These are phyloP conservation scores for Lycia hirtaria DNA, from an alignment of 2,888 invertebrate genomes.

Conservation along the genomic window DNA sequence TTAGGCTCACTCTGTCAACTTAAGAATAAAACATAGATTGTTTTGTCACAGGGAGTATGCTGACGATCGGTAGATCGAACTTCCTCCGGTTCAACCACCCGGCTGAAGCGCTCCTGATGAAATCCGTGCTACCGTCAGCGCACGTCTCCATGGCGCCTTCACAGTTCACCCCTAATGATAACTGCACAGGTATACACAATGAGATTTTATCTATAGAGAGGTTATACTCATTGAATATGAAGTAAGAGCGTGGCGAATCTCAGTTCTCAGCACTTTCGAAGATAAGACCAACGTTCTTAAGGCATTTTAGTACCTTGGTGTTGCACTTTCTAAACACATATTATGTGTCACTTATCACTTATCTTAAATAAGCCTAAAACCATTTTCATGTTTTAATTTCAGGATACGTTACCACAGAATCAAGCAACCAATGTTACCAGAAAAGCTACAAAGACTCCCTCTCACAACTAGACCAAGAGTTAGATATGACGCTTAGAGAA, in stretches of 20 bases:
- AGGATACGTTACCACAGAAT: constrained; percentile 64
- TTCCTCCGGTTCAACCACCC: constrained; percentile 97
- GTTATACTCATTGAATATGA: too few relatives aligned
- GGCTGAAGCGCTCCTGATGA: constrained; percentile 94
- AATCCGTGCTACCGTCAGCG: constrained; percentile 91
- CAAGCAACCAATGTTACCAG: constrained; percentile 68
- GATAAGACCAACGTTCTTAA: too few relatives aligned
- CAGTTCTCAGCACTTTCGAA: too few relatives aligned
- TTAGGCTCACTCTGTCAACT: too few relatives aligned
- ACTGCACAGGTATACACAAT: constrained; percentile 54
- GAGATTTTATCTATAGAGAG: too few relatives aligned
- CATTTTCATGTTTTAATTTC: constrained; percentile 39
- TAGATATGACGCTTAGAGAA: constrained; percentile 78
- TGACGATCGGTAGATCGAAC: constrained; percentile 95
- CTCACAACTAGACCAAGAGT: constrained; percentile 73
- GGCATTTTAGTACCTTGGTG: too few relatives aligned
- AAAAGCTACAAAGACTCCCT: constrained; percentile 67
- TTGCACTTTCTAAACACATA: too few relatives aligned
- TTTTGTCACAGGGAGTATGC: constrained; percentile 90
- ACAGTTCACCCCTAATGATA: constrained; percentile 84
- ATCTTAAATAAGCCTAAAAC: too few relatives aligned
- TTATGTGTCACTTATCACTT: too few relatives aligned
- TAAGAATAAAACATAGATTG: not conserved
- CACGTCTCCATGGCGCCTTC: constrained; percentile 92
- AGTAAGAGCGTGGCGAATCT: too few relatives aligned